These are phyloP conservation scores for Heliothis peltigera DNA, from an alignment of 2,888 invertebrate species.

Conservation along the genomic window DNA sequence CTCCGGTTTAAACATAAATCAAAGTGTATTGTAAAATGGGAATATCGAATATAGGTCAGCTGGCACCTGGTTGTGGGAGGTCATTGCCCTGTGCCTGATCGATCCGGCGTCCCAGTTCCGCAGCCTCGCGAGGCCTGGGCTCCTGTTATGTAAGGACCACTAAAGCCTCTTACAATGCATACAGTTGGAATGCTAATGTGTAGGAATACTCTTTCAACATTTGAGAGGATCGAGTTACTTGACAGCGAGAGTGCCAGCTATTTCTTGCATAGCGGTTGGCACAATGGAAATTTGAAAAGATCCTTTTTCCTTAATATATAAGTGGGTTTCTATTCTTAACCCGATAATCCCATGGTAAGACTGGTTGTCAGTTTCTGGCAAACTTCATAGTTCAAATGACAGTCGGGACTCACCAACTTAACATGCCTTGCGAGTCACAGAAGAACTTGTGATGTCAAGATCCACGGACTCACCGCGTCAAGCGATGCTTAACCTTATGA, in stretches of 20 bases:
- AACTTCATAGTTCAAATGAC: no score
- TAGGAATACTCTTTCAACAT: neutral
- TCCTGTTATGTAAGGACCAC: conserved; percentile 54
- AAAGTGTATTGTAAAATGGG: conserved; percentile 31
- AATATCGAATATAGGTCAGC: conserved; percentile 65
- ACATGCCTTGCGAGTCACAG: no score
- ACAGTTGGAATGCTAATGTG: conserved; percentile 1
- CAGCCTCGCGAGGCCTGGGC: conserved; percentile 62
- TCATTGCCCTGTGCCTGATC: conserved; percentile 69
- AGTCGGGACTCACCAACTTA: no score
- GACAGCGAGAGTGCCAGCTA: neutral
- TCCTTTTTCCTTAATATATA: no score
- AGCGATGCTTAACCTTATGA: no score
- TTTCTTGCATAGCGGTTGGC: neutral
- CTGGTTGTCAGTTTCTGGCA: no score
- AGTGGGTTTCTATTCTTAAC: no score
- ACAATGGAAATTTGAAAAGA: no score
- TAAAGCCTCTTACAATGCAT: neutral
- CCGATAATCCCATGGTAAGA: no score
- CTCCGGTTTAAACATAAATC: conserved; percentile 6
- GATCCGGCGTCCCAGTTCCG: conserved; percentile 77
- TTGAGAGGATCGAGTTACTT: no score
- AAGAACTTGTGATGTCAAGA: no score
- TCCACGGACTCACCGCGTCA: no score
- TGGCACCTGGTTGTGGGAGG: conserved; percentile 53